phyloP scores from a whole-genome alignment of 2,797 vertebrate species.

The Pseudocheirus occidentalis region DNA sequence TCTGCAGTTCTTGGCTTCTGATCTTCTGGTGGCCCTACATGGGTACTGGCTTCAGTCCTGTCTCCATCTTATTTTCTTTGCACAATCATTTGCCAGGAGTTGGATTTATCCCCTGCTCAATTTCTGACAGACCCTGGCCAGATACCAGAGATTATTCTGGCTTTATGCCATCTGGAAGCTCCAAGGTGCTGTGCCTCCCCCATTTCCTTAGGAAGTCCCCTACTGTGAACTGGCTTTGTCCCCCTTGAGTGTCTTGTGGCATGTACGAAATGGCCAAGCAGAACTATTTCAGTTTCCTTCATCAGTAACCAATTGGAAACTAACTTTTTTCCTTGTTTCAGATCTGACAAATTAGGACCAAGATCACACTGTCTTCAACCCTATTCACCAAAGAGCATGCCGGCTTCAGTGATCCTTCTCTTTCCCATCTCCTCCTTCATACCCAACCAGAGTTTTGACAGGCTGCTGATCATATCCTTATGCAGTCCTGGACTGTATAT shows the following conservation, averaged over 20 bases:
- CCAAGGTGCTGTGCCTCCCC: not conserved
- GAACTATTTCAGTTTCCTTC: not conserved
- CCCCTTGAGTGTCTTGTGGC: not conserved
- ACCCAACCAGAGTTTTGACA: not conserved
- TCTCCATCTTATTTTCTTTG: not conserved
- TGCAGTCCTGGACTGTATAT: not conserved
- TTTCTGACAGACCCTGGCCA: not conserved
- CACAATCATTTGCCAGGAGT: not conserved
- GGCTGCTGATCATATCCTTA: not conserved
- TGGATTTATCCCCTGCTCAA: not conserved
- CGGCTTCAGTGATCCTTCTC: not conserved
- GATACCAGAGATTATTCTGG: not conserved
- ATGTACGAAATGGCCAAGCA: not conserved
- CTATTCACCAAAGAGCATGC: not conserved
- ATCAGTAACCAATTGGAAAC: not conserved
- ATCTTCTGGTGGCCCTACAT: not conserved
- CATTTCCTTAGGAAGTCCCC: not conserved
- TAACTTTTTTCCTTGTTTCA: not conserved
- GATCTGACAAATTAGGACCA: not conserved
- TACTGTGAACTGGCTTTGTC: not conserved
- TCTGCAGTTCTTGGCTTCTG: not conserved
- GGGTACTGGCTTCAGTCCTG: not conserved
- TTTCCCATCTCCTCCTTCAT: not conserved
- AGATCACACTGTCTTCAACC: not conserved
- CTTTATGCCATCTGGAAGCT: not conserved